These are phyloP conservation scores for Drosophila bunnanda DNA, from an alignment of 2,888 invertebrate genomes.

Conservation along the genomic window DNA sequence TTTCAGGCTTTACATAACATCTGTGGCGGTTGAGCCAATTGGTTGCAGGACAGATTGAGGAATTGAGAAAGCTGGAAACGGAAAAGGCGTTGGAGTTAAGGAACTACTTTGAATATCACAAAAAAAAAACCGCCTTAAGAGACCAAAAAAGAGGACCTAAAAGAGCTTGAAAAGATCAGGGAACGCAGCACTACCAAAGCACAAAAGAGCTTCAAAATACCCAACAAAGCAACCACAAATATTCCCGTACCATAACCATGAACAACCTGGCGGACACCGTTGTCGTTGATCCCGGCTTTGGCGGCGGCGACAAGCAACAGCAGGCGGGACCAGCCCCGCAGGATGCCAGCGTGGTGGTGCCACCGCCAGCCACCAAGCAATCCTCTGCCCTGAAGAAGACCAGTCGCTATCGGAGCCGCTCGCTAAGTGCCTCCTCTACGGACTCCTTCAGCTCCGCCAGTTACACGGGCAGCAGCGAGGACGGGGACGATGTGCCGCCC, in stretches of 20 bases:
- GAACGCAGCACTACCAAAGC: slow-evolving; percentile 2
- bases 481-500: slow-evolving; percentile 96
- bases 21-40: slow-evolving; percentile 1
- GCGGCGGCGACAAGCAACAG: slow-evolving; percentile 77
- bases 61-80: not conserved
- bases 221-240: not conserved
- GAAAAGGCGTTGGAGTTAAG: not conserved
- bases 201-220: slow-evolving; percentile 7
- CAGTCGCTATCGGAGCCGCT: slow-evolving; percentile 94
- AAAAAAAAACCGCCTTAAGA: not conserved
- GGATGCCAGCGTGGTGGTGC: slow-evolving; percentile 64
- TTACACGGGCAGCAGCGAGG: slow-evolving; percentile 92
- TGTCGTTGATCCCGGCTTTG: slow-evolving; percentile 83
- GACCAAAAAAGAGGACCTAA: slow-evolving; percentile 1
- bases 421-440: slow-evolving; percentile 96
- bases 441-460: slow-evolving; percentile 94
- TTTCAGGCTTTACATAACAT: slow-evolving; percentile 61
- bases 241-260: slow-evolving; percentile 55
- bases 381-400: slow-evolving; percentile 94
- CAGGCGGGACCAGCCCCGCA: slow-evolving; percentile 58
- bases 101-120: not conserved
- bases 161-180: slow-evolving; percentile 8
- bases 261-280: slow-evolving; percentile 82
- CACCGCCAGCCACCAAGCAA: slow-evolving; percentile 79
- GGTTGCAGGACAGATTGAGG: not conserved